Evolutionary conservation across 2,797 vertebrate species (phyloP).

Genomic region (Apodemus agrarius): DNA sequence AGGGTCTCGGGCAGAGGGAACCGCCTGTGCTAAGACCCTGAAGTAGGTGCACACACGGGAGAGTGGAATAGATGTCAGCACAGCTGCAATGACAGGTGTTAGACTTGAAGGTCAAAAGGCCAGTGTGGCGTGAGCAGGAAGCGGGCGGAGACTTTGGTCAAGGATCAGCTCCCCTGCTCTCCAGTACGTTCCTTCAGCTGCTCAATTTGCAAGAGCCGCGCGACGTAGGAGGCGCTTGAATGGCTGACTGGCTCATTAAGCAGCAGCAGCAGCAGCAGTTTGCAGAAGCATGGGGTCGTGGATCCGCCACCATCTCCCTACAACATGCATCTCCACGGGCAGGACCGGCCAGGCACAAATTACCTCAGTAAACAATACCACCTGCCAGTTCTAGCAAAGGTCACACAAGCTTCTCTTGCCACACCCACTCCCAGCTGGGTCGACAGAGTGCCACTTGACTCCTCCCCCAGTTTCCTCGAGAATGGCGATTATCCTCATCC

Average conservation of each 20-base stretch:
- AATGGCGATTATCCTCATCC: neutral
- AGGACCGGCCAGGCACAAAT: slow-evolving; percentile 46
- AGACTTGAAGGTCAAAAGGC: neutral
- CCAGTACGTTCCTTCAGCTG: slow-evolving; percentile 22
- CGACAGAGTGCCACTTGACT: neutral
- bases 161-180: slow-evolving; percentile 15
- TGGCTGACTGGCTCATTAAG: slow-evolving; percentile 62
- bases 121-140: neutral
- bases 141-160: neutral
- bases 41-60: neutral
- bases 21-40: neutral
- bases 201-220: neutral
- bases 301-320: slow-evolving; percentile 39
- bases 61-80: neutral
- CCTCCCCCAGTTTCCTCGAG: neutral
- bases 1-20: neutral
- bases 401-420: neutral
- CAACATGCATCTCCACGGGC: neutral
- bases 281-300: slow-evolving; percentile 7
- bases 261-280: slow-evolving; percentile 46
- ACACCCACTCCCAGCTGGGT: neutral
- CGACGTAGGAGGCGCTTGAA: neutral
- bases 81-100: neutral
- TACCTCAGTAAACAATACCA: slow-evolving; percentile 23
- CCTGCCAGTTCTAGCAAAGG: slow-evolving; percentile 28